Conservation (phyloP, 2,888 invertebrate genomes). For the Agapostemon virescens region DNA sequence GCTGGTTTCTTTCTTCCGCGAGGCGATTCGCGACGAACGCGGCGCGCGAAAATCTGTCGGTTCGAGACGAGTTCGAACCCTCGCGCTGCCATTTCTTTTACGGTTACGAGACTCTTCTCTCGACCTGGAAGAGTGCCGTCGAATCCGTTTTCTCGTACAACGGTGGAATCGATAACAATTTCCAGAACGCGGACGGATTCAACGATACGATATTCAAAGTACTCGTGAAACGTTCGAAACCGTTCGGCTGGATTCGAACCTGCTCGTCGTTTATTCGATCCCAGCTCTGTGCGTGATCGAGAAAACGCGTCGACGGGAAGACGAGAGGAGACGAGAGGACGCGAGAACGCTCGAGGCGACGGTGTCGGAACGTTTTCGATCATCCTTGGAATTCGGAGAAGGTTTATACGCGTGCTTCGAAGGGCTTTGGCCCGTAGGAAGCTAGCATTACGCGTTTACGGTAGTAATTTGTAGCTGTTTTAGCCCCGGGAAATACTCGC, state of each 20-base stretch:
- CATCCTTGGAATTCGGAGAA: conserved; percentile 58
- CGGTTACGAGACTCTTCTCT: no score
- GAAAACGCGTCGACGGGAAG: no score
- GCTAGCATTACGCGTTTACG: conserved; percentile 73
- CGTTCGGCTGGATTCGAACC: no score
- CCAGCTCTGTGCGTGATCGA: no score
- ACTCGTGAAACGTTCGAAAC: no score
- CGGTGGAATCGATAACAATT: no score
- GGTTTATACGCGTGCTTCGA: conserved; percentile 54
- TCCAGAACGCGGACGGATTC: no score
- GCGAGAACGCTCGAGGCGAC: background rate
- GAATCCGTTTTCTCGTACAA: no score
- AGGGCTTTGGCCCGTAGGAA: conserved; percentile 55
- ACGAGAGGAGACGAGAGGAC: background rate
- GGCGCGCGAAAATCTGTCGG: background rate
- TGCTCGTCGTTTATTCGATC: no score
- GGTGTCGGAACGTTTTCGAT: conserved; percentile 28
- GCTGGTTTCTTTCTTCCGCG: background rate
- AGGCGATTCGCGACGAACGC: background rate
- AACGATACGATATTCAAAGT: no score
- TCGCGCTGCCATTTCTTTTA: no score
- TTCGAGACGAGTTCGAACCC: background rate
- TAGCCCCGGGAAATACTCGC: conserved; percentile 48
- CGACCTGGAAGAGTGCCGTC: no score
- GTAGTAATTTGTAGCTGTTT: conserved; percentile 72